Evolutionary conservation across 2,113 vertebrate species (phyloP), one percentile per base, ranked within the genome.

Genomic region (Trichechus manatus): DNA sequence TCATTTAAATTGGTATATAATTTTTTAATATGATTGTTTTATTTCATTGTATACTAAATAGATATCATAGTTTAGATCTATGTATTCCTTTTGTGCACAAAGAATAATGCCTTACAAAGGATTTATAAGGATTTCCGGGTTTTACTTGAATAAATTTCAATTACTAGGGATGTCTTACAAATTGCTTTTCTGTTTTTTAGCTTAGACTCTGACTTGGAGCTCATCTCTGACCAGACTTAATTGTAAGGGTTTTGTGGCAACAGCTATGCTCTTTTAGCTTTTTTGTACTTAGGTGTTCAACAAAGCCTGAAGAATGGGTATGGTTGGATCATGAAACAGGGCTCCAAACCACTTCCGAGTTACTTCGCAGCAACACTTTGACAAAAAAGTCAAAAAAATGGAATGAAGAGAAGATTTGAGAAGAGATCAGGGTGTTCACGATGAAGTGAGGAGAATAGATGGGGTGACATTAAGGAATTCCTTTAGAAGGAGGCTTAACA

Each of bases 141-240:
- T 96, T 61, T 93, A 8, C 33, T 42, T 63, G 39, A 82, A 82
- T 77, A 72, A 77, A 15, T 90, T 36, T 68, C 47, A 63, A 87
- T 93, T 68, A 63, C 77, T 72, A 50, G 44, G 25, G 44, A 87
- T 44, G 33, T 56, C 83, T 96, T 77, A 82, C 22, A 87, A 93
- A 63, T 88, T 10, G 9, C 23, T 83, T 92, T 87, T 89, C 59
- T 95, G 39, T 80, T 50, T 63, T 83, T 87, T 36, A 93, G 56
- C 15, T 89, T 31, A 95, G 27, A 93, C 17, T 53, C 53, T 87
- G 82, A 91, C 92, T 91, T 88, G 91, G 20, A 95, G 80, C 56
- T 87, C 50, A 33, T 91, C 61, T 42, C 20, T 89, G 72, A 85
- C 72, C 53, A 91, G 72, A 25, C 15, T 92, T 70, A 86, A 64